Conservation (phyloP, 2,888 invertebrate genomes). For the Ligdia adustata region DNA sequence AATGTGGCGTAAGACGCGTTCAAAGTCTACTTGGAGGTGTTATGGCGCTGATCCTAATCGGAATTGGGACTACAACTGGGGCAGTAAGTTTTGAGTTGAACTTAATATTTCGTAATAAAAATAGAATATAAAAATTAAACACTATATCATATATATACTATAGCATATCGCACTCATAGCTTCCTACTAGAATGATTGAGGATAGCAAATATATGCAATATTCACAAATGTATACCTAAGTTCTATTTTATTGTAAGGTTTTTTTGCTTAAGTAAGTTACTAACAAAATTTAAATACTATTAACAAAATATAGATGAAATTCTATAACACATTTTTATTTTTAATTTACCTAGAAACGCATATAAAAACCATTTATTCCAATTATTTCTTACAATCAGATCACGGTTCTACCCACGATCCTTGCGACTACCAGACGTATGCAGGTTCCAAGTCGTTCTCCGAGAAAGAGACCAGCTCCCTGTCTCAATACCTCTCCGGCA, state of each 20-base stretch:
- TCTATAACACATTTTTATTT: too few relatives aligned
- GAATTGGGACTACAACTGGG: slow-evolving; percentile 88
- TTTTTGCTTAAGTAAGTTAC: background rate
- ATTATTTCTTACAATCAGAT: slow-evolving; percentile 32
- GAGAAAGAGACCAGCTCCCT: slow-evolving; percentile 86
- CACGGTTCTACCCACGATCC: slow-evolving; percentile 76
- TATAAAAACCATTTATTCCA: too few relatives aligned
- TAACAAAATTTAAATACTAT: too few relatives aligned
- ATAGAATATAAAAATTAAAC: too few relatives aligned
- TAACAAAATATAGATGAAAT: too few relatives aligned
- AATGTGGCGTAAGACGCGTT: slow-evolving; percentile 89
- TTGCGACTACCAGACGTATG: slow-evolving; percentile 87
- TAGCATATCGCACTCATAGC: too few relatives aligned
- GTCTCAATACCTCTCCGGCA: slow-evolving; percentile 79
- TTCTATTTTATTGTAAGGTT: too few relatives aligned
- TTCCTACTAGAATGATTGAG: too few relatives aligned
- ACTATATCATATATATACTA: too few relatives aligned
- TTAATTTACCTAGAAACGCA: too few relatives aligned
- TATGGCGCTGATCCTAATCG: slow-evolving; percentile 91
- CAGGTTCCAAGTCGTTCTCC: slow-evolving; percentile 87
- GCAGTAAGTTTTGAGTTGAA: slow-evolving; percentile 49
- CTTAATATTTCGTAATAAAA: background rate
- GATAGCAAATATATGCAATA: too few relatives aligned
- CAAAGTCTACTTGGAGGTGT: slow-evolving; percentile 76
- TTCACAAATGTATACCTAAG: too few relatives aligned